A percentile compares a stretch with the other conserved stretches of the same genome.
phyloP scores from a whole-genome alignment of 2,888 invertebrate genomes.

The Oligia fasciuncula region DNA sequence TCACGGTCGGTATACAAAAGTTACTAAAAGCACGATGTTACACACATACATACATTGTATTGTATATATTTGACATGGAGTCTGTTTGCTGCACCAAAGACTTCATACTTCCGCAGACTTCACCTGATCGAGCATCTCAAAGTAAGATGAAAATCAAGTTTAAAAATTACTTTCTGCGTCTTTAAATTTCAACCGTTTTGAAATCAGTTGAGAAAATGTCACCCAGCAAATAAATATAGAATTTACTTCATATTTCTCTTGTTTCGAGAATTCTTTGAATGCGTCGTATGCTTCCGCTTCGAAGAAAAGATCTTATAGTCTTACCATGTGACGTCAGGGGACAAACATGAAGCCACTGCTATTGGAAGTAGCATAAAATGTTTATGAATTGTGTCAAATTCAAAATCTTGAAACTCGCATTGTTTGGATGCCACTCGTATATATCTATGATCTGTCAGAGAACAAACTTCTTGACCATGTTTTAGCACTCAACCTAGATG shows the following conservation, averaged over 20 bases:
- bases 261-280: conserved; percentile 58
- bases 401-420: conserved; percentile 15
- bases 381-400: conserved; percentile 50
- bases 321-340: conserved; percentile 41
- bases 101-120: not conserved
- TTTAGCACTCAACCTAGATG: not conserved
- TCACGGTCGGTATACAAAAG: not conserved
- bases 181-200: conserved; percentile 15
- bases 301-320: conserved; percentile 53
- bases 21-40: not conserved
- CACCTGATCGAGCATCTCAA: conserved; percentile 32
- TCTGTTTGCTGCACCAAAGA: conserved; percentile 14
- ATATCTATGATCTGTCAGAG: not conserved
- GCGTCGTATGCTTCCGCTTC: conserved; percentile 55
- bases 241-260: conserved; percentile 41
- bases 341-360: conserved; percentile 37
- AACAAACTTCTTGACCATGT: not conserved
- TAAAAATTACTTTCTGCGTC: conserved; percentile 34
- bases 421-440: conserved; percentile 21
- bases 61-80: not conserved
- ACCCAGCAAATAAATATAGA: conserved; percentile 48
- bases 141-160: conserved; percentile 18
- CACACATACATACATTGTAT: too few relatives aligned
- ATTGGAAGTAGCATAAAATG: conserved; percentile 53
- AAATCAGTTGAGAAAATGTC: conserved; percentile 48